Percentiles rank a stretch among this genome's conserved stretches.
Conservation (phyloP, 2,888 invertebrate genomes). For the Myopa testacea region DNA sequence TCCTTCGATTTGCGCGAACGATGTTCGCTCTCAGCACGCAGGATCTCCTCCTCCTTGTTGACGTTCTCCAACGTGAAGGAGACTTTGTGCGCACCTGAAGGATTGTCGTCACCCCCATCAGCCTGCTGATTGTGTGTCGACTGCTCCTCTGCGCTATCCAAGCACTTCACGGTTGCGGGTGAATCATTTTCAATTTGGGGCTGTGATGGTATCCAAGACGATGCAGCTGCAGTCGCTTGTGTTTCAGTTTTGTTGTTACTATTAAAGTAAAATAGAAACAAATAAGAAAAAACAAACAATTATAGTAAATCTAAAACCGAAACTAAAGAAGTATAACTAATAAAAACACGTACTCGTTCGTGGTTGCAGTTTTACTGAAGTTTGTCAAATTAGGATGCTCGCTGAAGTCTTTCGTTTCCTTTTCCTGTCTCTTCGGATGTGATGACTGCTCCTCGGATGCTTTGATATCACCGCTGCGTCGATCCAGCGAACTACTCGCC, state of each 20-base stretch:
- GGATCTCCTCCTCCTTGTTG: conserved; percentile 61
- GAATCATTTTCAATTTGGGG: conserved; percentile 54
- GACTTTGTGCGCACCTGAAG: conserved; percentile 43
- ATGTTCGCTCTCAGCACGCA: conserved; percentile 60
- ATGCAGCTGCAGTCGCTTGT: not conserved
- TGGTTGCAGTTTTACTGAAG: conserved; percentile 51
- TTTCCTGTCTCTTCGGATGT: too few species aligned
- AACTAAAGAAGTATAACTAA: not conserved
- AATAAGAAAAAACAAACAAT: too few species aligned
- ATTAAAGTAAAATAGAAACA: not conserved
- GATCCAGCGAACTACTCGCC: not conserved
- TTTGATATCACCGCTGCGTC: not conserved
- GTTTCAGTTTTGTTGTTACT: not conserved
- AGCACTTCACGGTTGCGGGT: conserved; percentile 45
- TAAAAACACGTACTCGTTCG: conserved; percentile 43
- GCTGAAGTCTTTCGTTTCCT: not conserved
- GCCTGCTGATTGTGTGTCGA: conserved; percentile 26
- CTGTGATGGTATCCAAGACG: conserved; percentile 51
- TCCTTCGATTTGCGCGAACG: conserved; percentile 64
- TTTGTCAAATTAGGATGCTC: conserved; percentile 56
- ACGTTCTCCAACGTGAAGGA: conserved; percentile 63
- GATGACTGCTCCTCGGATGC: too few species aligned
- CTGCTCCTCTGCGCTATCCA: conserved; percentile 28
- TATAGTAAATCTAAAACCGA: not conserved
- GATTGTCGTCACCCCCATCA: conserved; percentile 23